phyloP scores from a whole-genome alignment of 2,797 vertebrate species.

The Sebastes nivosus region DNA sequence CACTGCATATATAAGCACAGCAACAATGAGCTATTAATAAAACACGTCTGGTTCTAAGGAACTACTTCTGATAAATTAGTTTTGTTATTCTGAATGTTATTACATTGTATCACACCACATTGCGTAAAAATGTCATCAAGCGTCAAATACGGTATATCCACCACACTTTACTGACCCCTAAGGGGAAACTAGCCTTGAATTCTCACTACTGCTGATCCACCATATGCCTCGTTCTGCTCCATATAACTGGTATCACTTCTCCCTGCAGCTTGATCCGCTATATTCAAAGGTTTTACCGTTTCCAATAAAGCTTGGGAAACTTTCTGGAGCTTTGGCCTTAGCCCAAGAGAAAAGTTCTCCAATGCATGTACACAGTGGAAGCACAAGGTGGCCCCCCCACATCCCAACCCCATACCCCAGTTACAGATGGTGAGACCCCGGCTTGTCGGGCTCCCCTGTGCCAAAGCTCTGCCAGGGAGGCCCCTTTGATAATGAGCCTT shows the following conservation, averaged over 20 bases:
- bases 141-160: neutral
- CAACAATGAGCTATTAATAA: neutral
- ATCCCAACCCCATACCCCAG: conserved; percentile 9
- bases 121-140: neutral
- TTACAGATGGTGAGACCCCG: conserved; percentile 63
- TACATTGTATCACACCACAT: neutral
- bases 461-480: conserved; percentile 74
- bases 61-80: neutral
- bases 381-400: neutral
- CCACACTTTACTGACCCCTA: conserved; percentile 14
- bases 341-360: conserved; percentile 55
- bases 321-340: conserved; percentile 48
- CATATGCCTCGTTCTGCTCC: conserved; percentile 31
- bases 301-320: conserved; percentile 69
- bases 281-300: conserved; percentile 59
- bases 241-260: conserved; percentile 34
- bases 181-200: conserved; percentile 29
- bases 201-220: conserved; percentile 36
- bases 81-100: neutral
- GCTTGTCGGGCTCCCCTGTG: conserved; percentile 58
- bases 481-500: conserved; percentile 75
- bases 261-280: conserved; percentile 37
- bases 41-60: neutral
- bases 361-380: conserved; percentile 57
- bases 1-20: conserved; percentile 1